Evolutionary conservation across 2,113 vertebrate genomes (phyloP), one percentile per base, ranked within the genome.

Genomic region (Pseudopipra pipra): DNA sequence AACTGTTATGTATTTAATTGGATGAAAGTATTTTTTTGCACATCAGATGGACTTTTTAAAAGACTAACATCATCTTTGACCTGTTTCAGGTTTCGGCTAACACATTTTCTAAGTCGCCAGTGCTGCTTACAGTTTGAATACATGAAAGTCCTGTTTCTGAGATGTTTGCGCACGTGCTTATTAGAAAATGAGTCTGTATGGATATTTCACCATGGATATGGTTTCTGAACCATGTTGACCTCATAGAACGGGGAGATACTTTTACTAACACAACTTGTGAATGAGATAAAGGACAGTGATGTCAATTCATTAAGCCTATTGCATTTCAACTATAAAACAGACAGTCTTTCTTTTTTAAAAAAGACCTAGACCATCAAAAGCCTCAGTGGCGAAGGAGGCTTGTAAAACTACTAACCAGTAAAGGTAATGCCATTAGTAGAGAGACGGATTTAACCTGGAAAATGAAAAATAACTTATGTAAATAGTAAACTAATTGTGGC

Each of bases 51-150:
- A 98, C 98, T 98, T 98, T 97, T 98, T 93, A 85, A 98, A 99
- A 98, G 94, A 98, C 98, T 98, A 98, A 98, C 98, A 96, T 98
- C 97, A 98, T 99, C 98, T 99, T 98, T 99, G 98, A 98, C 98
- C 99, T 98, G 98, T 99, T 99, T 97, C 98, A 99, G 99, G 99
- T 99, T 99, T 98, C 97, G 98, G 99, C 98, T 99, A 99, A 98
- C 99, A 98, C 92, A 98, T 98, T 99, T 99, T 99, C 98, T 99
- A 98, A 98, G 98, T 98, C 98, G 95, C 98, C 99, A 99, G 98
- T 97, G 98, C 99, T 99, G 99, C 99, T 99, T 99, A 99, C 98
- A 99, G 98, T 99, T 98, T 99, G 98, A 99, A 99, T 98, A 98
- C 98, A 98, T 98, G 98, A 99, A 98, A 98, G 98, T 97, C 99